Percentiles rank a stretch among this genome's conserved stretches.
Evolutionary conservation across 2,888 invertebrate species (phyloP).

Genomic region (Ryuthela nishihirai): DNA sequence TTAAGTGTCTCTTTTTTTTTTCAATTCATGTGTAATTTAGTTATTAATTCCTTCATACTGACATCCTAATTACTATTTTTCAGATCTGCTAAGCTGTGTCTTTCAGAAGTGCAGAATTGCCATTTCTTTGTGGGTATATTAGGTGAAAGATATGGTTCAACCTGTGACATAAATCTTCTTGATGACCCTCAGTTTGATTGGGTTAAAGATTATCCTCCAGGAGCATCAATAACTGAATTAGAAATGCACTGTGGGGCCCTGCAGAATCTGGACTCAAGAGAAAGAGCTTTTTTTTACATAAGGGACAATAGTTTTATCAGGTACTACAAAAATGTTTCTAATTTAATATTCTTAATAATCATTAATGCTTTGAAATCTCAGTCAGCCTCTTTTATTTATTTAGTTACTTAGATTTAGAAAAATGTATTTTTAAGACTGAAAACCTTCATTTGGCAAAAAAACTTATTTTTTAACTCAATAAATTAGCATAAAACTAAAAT

Average conservation of each 20-base stretch:
- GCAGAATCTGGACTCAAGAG: constrained; percentile 40
- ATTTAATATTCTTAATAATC: too few relatives aligned
- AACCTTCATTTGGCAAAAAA: too few relatives aligned
- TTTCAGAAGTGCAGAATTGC: constrained; percentile 50
- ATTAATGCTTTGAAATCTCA: too few relatives aligned
- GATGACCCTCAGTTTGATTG: constrained; percentile 49
- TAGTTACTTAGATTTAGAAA: too few relatives aligned
- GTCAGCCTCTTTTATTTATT: too few relatives aligned
- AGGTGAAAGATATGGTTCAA: constrained; percentile 52
- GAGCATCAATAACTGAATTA: constrained; percentile 52
- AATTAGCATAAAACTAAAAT: too few relatives aligned
- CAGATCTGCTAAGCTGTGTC: constrained; percentile 52
- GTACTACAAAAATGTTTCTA: too few relatives aligned
- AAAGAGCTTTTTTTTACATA: constrained; percentile 51
- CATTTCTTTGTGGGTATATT: constrained; percentile 53
- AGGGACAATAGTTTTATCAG: constrained; percentile 45
- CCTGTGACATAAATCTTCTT: constrained; percentile 47
- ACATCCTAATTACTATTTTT: constrained; percentile 14
- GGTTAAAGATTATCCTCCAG: constrained; percentile 48
- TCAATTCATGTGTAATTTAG: neutral
- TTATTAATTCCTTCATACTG: constrained; percentile 7
- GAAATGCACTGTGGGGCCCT: constrained; percentile 51
- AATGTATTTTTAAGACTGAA: too few relatives aligned
- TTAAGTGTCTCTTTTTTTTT: neutral
- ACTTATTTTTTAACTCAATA: too few relatives aligned